Conservation (phyloP, 2,113 vertebrate genomes). For the Bujurquina vittata region DNA sequence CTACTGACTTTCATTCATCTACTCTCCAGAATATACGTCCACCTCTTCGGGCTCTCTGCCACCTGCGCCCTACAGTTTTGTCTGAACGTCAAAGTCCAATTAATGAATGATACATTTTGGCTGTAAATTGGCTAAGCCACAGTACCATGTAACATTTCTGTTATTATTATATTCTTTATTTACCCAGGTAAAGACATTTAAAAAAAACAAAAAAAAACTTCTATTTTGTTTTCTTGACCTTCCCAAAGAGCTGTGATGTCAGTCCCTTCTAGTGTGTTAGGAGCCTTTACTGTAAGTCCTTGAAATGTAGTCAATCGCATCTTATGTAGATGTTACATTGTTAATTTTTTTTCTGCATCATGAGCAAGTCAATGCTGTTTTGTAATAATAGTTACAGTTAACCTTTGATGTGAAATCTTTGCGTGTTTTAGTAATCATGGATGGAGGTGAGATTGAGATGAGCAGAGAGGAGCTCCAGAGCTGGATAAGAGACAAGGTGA, state of each 20-base stretch:
- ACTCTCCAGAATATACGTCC: not conserved
- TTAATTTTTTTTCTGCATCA: not conserved
- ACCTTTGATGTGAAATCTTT: not conserved
- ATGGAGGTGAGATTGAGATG: slow-evolving; percentile 53
- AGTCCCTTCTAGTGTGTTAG: not conserved
- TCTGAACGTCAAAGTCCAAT: not conserved
- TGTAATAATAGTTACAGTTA: not conserved
- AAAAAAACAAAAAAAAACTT: too few species aligned
- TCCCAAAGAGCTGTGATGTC: not conserved
- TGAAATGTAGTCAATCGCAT: not conserved
- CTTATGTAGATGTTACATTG: not conserved
- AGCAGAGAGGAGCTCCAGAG: slow-evolving; percentile 54
- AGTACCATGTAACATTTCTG: not conserved
- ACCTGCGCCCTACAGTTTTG: not conserved
- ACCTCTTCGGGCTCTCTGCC: not conserved
- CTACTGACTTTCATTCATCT: not conserved
- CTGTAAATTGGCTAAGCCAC: not conserved
- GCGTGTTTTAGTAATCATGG: slow-evolving; percentile 54
- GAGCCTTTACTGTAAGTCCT: not conserved
- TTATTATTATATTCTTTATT: not conserved
- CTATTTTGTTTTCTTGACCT: not conserved
- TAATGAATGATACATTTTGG: too few species aligned
- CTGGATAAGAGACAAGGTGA: slow-evolving; percentile 54
- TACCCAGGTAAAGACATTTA: not conserved
- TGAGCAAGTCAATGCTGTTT: not conserved